phyloP scores from a whole-genome alignment of 2,797 vertebrate species.

The Propithecus perrieri region DNA sequence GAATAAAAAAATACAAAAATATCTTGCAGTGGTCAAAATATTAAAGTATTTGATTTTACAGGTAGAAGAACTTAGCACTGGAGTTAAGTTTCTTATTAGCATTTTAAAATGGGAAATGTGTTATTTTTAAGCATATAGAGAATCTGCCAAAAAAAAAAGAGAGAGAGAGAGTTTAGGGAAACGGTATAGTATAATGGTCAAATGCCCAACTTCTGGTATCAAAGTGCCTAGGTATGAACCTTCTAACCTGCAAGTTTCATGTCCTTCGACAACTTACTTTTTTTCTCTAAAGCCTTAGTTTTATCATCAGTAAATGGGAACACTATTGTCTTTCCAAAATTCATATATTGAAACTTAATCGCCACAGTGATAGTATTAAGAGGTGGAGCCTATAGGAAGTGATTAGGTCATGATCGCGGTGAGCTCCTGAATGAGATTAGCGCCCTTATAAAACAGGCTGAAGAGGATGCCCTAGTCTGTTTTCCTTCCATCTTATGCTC shows the following conservation, averaged over 20 bases:
- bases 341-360: not conserved
- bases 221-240: not conserved
- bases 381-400: not conserved
- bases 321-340: not conserved
- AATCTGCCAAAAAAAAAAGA: constrained; percentile 14
- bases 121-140: constrained; percentile 51
- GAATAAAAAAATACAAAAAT: constrained; percentile 37
- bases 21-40: not conserved
- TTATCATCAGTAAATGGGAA: not conserved
- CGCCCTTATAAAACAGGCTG: not conserved
- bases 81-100: not conserved
- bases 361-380: not conserved
- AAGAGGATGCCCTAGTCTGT: rapidly evolving
- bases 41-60: constrained; percentile 25
- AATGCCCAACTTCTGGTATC: not conserved
- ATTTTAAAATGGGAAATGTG: constrained; percentile 33
- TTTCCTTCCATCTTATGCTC: not conserved
- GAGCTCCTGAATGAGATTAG: not conserved
- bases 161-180: not conserved
- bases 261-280: not conserved
- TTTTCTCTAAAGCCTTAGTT: not conserved
- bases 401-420: not conserved
- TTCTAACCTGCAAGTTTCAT: not conserved
- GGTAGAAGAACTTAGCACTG: not conserved
- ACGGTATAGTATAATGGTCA: not conserved